Base-by-base conservation (phyloP, 2,113 vertebrate genomes). In the Scomber colias region DNA sequence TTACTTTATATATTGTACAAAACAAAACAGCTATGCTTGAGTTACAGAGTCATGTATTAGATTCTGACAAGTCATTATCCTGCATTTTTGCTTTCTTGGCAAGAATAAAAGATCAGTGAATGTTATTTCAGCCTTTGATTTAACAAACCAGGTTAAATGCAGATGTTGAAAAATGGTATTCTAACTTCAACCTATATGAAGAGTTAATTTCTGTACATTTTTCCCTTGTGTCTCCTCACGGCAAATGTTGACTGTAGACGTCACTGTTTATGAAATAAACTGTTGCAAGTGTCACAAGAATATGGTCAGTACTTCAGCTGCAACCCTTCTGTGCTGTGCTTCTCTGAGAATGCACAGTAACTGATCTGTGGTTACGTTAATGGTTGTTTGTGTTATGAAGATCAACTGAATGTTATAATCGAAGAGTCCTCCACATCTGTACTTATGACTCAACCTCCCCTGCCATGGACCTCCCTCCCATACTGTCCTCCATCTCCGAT, bases 11-110 rank as follows among this genome's bases (percentile, higher is more conserved):
- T 48, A 17, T 44, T 50, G 46, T 0, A 21, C 21, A 64, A n/a
- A 51, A n/a, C 14, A 27, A 5, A 46, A 24, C 49, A 68, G 16
- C 14, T 45, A 45, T 31, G 17, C 40, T 45, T 57, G 21, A 76
- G 40, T 66, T 9, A 48, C 11, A 65, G 0, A 46, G 24, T 40
- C 45, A n/a, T 77, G 31, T 60, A 50, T 69, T 61, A 19, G 16
- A 73, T 77, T 78, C 31, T 64, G 60, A 67, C 11, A 69, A 31
- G 50, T 83, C 62, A 69, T 83, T 54, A 56, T 40, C 17, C 46
- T 60, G 17, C 46, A 50, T 68, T 56, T 71, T 49, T 21, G 21
- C 21, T 21, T 21, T 21, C 21, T 21, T 21, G 21, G 21, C 21
- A 21, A 21, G 21, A 21, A 21, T 21, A 21, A 21, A 21, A 21